phyloP scores from a whole-genome alignment of 2,888 invertebrate genomes.

The Amorpha juglandis region DNA sequence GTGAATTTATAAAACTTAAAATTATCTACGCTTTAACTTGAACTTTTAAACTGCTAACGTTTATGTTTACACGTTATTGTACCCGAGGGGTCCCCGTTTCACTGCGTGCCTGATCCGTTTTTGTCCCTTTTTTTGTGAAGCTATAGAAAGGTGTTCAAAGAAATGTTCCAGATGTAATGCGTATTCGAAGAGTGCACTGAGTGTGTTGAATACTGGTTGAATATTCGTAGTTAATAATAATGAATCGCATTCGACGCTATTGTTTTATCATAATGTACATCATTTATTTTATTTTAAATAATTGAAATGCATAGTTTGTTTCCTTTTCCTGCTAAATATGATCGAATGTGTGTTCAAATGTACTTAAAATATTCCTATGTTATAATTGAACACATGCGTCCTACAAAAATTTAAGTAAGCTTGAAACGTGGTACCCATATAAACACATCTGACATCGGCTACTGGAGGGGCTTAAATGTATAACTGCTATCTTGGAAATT shows the following conservation, averaged over 20 bases:
- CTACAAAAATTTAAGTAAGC: background rate
- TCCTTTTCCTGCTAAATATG: background rate
- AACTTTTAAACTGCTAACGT: background rate
- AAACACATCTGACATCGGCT: background rate
- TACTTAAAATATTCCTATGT: background rate
- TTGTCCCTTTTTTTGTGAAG: conserved; percentile 21
- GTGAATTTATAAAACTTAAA: background rate
- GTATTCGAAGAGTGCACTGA: conserved; percentile 2
- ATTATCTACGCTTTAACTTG: background rate
- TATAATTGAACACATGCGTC: background rate
- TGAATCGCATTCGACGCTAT: background rate
- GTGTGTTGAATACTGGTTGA: background rate
- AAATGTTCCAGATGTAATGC: conserved; percentile 17
- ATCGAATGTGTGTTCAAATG: background rate
- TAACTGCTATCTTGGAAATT: conserved; percentile 26
- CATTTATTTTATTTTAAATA: background rate
- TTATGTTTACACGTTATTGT: conserved; percentile 9
- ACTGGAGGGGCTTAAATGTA: conserved; percentile 18
- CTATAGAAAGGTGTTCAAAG: conserved; percentile 8
- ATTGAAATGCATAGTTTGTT: background rate
- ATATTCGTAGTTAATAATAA: background rate
- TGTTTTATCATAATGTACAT: background rate
- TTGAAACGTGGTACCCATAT: background rate
- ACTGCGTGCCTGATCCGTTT: conserved; percentile 24
- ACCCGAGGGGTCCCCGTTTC: conserved; percentile 28